Evolutionary conservation across 2,888 invertebrate genomes (phyloP).

Genomic region (Drosophila paranaensis): DNA sequence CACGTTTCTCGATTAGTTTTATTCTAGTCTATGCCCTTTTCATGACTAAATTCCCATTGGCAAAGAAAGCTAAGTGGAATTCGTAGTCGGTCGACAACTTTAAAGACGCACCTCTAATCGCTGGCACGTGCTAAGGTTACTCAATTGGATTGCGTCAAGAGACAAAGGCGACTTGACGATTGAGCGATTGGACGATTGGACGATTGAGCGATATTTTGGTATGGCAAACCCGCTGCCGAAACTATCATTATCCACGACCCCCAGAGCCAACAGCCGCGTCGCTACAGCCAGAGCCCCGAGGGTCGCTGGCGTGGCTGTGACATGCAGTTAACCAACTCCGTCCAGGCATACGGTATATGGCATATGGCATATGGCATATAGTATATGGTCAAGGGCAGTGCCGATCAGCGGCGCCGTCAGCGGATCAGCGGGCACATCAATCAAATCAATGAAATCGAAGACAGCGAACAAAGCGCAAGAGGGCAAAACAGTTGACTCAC

Average conservation of each 20-base stretch:
- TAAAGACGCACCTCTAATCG: constrained; percentile 66
- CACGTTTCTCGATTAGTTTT: constrained; percentile 10
- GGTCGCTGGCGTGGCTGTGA: constrained; percentile 70
- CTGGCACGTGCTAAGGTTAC: constrained; percentile 78
- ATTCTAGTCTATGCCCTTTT: constrained; percentile 20
- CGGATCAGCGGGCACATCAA: constrained; percentile 77
- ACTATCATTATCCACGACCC: constrained; percentile 69
- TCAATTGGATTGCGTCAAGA: constrained; percentile 46
- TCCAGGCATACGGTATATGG: constrained; percentile 35
- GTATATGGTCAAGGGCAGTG: constrained; percentile 73
- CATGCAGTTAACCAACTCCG: constrained; percentile 44
- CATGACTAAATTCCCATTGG: not conserved
- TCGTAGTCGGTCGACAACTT: constrained; percentile 20
- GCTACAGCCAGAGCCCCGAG: constrained; percentile 56
- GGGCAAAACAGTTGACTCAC: constrained; percentile 33
- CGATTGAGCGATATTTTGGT: constrained; percentile 42
- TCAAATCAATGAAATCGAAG: constrained; percentile 78
- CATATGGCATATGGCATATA: constrained; percentile 49
- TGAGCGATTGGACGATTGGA: not conserved
- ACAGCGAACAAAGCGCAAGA: constrained; percentile 53
- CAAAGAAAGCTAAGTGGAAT: constrained; percentile 25
- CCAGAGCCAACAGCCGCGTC: constrained; percentile 38
- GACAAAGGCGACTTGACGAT: constrained; percentile 54
- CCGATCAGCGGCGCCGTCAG: constrained; percentile 52
- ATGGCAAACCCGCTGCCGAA: constrained; percentile 25